Conservation (phyloP, 30 jellyfish, hydroid and myxozoan genomes). For the Phacellophora camtschatica region DNA sequence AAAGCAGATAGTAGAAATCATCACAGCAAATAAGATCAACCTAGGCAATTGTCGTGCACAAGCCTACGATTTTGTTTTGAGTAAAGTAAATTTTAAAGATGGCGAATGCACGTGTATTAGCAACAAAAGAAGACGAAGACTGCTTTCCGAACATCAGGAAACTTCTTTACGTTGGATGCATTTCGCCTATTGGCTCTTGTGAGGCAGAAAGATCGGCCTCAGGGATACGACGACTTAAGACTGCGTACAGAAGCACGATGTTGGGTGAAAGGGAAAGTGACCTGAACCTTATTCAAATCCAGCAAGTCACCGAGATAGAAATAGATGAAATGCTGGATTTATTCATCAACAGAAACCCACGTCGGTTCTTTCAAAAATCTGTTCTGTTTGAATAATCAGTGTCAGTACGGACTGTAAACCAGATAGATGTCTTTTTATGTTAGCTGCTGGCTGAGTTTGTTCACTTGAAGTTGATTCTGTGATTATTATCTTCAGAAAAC, state of each 20-base stretch:
- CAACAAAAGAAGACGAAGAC: too few relatives aligned
- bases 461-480: background rate
- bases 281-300: background rate
- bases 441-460: background rate
- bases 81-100: too few relatives aligned
- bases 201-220: too few relatives aligned
- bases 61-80: conserved; percentile 14
- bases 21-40: background rate
- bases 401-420: background rate
- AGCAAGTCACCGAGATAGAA: background rate
- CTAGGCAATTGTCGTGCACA: background rate
- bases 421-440: background rate
- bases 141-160: too few relatives aligned
- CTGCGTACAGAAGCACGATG: background rate
- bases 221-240: too few relatives aligned
- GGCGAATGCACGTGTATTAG: too few relatives aligned
- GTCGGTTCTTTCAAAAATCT: background rate
- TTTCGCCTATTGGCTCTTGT: too few relatives aligned
- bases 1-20: conserved; percentile 6
- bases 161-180: too few relatives aligned
- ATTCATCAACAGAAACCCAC: background rate
- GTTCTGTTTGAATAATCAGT: too few relatives aligned
- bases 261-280: background rate
- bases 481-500: background rate
- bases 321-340: background rate